Base-by-base conservation (phyloP, 2,797 vertebrate species). In the Micromesistius poutassou region DNA sequence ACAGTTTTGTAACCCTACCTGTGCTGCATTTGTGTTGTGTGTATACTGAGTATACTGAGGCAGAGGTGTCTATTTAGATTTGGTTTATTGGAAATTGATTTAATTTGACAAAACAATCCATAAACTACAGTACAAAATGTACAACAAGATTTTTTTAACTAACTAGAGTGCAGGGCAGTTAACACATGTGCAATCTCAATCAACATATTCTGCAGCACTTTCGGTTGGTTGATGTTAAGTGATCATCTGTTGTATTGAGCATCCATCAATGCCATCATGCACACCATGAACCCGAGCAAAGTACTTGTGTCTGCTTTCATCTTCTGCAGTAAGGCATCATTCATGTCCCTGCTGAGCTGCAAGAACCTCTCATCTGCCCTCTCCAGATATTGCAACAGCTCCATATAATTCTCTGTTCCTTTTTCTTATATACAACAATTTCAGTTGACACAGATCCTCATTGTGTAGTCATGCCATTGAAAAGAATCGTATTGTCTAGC, bases 361-460 rank as follows among this genome's bases (percentile, higher is more conserved):
- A 77, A 28, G 72, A 77, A 71, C 79, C 76, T 74, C 66, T 77
- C 72, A 74, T 74, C 62, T 28, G 62, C 55, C 73, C 30, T 72
- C 46, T 77, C 33, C 76, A 72, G 30, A 62, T 74, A 77, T 40
- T 55, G 72, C 66, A 72, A 36, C 66, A 77, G 66, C 22, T 80
- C 76, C 16, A 42, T 13, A 10, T 36, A 62, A 36, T 30, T n/a
- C 19, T 55, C 30, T 38, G 55, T 8, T 80, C 50, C 36, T 33
- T 80, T 80, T 42, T 76, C 75, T 71, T 70, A 71, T 73, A 55
- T 74, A 74, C 28, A 77, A 78, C 30, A 68, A 38, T 28, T 73
- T 46, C 16, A 71, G 46, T 71, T 46, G 62, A 73, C 25, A 73
- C 30, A 50, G n/a, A 75, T 31, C 10, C 35, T 62, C 30, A 75